Conservation (phyloP, 2,888 invertebrate genomes). For the Drosophila yooni region DNA sequence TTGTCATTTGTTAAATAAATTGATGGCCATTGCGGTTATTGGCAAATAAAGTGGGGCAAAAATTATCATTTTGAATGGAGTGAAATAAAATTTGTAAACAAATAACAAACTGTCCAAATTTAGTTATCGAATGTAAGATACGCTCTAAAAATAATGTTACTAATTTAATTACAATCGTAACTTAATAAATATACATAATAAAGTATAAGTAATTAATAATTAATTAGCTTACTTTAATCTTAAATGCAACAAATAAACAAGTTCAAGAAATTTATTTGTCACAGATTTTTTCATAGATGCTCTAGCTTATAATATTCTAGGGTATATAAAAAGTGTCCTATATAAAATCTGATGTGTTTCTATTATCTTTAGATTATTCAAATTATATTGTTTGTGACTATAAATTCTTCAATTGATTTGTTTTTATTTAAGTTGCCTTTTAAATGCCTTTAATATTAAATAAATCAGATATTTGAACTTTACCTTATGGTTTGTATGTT, state of each 20-base stretch:
- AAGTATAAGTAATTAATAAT: not conserved
- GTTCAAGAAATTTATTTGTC: not conserved
- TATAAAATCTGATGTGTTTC: not conserved
- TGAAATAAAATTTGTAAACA: slow-evolving; percentile 22
- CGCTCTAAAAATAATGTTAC: not conserved
- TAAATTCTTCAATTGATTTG: not conserved
- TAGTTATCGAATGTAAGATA: not conserved
- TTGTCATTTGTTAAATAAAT: slow-evolving; percentile 81
- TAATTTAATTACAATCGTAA: too few relatives aligned
- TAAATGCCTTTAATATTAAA: slow-evolving; percentile 11
- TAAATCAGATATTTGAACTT: slow-evolving; percentile 4
- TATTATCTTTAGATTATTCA: not conserved
- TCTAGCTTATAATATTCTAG: not conserved
- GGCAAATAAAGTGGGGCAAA: slow-evolving; percentile 62
- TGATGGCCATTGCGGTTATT: slow-evolving; percentile 73
- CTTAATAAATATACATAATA: not conserved
- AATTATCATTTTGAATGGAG: slow-evolving; percentile 47
- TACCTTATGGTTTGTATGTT: not conserved
- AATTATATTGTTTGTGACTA: not conserved
- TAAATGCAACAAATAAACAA: not conserved
- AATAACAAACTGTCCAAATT: not conserved
- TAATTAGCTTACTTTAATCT: not conserved
- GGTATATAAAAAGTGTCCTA: not conserved
- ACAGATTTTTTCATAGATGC: not conserved
- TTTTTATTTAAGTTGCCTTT: not conserved